A percentile compares a stretch with the other conserved stretches of the same genome.
phyloP scores from a whole-genome alignment of 2,888 invertebrate genomes.

The Eugnorisma glareosa region DNA sequence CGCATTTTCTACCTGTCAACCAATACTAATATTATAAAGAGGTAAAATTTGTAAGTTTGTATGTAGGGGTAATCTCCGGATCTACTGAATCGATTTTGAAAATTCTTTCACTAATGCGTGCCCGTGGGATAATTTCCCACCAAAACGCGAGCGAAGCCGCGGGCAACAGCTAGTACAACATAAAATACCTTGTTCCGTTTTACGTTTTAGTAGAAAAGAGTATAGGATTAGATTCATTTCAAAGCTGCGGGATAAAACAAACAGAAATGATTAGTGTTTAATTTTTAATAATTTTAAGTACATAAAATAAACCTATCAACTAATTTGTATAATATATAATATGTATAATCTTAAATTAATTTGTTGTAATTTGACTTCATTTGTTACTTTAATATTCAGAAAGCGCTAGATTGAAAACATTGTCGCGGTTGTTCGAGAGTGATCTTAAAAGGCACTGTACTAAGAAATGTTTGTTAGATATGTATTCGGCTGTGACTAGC shows the following conservation, averaged over 20 bases:
- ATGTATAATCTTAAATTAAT: slow-evolving; percentile 90
- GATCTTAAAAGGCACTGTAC: slow-evolving; percentile 86
- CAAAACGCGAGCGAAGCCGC: no score
- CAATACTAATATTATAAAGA: no score
- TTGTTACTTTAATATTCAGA: slow-evolving; percentile 87
- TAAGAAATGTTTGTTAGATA: slow-evolving; percentile 76
- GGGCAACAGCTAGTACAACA: no score
- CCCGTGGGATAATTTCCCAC: no score
- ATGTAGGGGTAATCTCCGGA: no score
- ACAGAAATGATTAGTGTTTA: slow-evolving; percentile 81
- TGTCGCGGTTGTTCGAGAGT: slow-evolving; percentile 84
- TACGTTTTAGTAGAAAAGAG: not conserved
- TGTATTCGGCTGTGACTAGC: slow-evolving; percentile 87
- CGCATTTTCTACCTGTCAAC: not conserved
- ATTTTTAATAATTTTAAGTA: slow-evolving; percentile 90
- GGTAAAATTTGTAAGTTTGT: no score
- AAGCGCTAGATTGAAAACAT: slow-evolving; percentile 87
- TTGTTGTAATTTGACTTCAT: slow-evolving; percentile 90
- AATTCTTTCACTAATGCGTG: no score
- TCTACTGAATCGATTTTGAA: no score
- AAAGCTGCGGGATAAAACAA: slow-evolving; percentile 58
- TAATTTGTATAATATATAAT: slow-evolving; percentile 91
- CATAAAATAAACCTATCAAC: slow-evolving; percentile 90
- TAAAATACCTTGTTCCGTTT: not conserved
- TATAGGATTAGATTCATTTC: not conserved